phyloP scores from a whole-genome alignment of 1,140 invertebrate species.

The Daktulosphaira vitifoliae region DNA sequence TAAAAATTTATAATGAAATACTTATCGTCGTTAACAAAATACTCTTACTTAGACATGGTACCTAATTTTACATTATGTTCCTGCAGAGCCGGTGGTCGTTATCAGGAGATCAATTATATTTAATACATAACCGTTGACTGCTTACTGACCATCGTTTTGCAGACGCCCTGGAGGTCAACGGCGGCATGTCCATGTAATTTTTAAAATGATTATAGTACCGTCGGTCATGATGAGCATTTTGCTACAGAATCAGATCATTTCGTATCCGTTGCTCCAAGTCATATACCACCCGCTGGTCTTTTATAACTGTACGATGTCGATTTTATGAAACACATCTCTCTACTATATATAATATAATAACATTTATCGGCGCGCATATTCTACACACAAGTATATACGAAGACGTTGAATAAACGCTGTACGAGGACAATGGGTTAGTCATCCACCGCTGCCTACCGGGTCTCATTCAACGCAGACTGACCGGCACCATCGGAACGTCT shows the following conservation, averaged over 20 bases:
- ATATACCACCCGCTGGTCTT: conserved; percentile 25
- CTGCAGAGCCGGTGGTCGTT: too few species aligned
- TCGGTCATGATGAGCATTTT: not conserved
- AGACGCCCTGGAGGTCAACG: conserved; percentile 16
- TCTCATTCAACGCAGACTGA: not conserved
- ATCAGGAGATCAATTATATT: not conserved
- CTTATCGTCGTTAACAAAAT: too few species aligned
- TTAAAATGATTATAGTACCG: conserved; percentile 13
- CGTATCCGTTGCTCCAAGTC: conserved; percentile 21
- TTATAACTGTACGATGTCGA: too few species aligned
- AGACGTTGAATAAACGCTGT: conserved; percentile 7
- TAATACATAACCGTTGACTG: conserved; percentile 14
- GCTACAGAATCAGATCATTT: conserved; percentile 18
- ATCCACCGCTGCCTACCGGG: too few species aligned
- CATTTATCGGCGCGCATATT: too few species aligned
- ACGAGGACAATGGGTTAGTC: conserved; percentile 23
- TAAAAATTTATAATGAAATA: too few species aligned
- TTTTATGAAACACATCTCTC: too few species aligned
- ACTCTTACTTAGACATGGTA: too few species aligned
- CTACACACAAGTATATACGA: too few species aligned
- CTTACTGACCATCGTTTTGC: not conserved
- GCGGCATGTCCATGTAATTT: not conserved
- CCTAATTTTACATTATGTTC: too few species aligned
- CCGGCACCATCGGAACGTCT: conserved; percentile 13
- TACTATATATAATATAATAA: too few species aligned